Conservation (phyloP, 2,888 invertebrate species). For the Andrena praecox region DNA sequence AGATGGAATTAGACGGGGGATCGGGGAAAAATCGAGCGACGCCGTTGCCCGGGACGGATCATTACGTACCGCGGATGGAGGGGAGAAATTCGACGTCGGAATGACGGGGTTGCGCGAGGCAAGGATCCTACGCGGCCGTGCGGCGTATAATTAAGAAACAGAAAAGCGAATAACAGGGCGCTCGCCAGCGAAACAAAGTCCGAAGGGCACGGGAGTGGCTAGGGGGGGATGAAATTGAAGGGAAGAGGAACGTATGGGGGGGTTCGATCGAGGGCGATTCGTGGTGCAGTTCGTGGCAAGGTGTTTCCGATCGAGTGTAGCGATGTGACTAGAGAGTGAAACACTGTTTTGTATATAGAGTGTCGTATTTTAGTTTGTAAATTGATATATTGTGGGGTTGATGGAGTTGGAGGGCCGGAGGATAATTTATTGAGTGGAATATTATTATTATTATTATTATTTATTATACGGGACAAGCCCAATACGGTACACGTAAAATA, state of each 20-base stretch:
- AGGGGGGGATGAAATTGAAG: conserved; percentile 13
- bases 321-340: not conserved
- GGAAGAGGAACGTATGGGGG: not conserved
- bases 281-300: not conserved
- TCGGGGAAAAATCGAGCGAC: conserved; percentile 47
- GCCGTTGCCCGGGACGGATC: conserved; percentile 31
- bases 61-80: conserved; percentile 15
- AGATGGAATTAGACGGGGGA: conserved; percentile 62
- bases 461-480: too few relatives aligned
- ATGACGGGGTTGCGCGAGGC: conserved; percentile 16
- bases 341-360: too few relatives aligned
- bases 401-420: too few relatives aligned
- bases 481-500: too few relatives aligned
- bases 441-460: too few relatives aligned
- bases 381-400: too few relatives aligned
- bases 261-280: conserved; percentile 22
- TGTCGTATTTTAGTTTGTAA: too few relatives aligned
- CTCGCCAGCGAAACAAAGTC: conserved; percentile 16
- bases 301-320: not conserved
- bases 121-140: not conserved
- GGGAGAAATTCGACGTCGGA: conserved; percentile 32
- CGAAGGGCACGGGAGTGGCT: not conserved
- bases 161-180: conserved; percentile 31
- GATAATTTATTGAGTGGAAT: too few relatives aligned
- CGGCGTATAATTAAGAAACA: conserved; percentile 32